Base-by-base conservation (phyloP, 1,140 invertebrate genomes). In the Drosophila bifasciata region DNA sequence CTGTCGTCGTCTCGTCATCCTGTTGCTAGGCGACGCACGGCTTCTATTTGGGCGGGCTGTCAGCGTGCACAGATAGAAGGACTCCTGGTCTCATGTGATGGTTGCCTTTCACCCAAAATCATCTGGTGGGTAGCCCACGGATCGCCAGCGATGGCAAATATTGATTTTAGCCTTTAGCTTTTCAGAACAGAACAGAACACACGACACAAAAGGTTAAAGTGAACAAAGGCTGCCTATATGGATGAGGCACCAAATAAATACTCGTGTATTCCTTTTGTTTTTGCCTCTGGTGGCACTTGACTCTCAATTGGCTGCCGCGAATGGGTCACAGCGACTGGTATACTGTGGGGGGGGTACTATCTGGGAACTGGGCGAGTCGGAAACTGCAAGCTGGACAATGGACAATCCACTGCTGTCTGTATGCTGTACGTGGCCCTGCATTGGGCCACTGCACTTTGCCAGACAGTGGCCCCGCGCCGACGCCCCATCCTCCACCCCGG, bases 1-100 rank as follows among this genome's bases (percentile, higher is more conserved):
- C 25, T 7, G 25, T 8, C n/a, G 25, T 59, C 53, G 39, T 43
- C 43, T 25, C 40, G 21, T 19, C 48, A 57, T 78, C 52, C 72
- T 85, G 80, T 85, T 85, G 80, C 81, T 73, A 86, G 63, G 80
- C 81, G 49, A 25, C 64, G 60, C 17, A 64, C 52, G 44, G 23
- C n/a, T 41, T 21, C 62, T 15, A 39, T 32, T 52, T 32, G 36
- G 69, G 53, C 32, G 15, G 25, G 15, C 44, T 71, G 40, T 48
- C 43, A 62, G 69, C 52, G 15, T 36, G 49, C n/a, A 32, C 4
- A 13, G 11, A 36, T 13, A 13, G 32, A 1, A 13, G n/a, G n/a
- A n/a, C n/a, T 13, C 32, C 28, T 11, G 28, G 28, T 32, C 28
- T 3, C 40, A 43, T 49, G 17, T 44, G 53, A 36, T 39, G 53